Evolutionary conservation across 2,888 invertebrate species (phyloP).

Genomic region (Galerucella calmariensis): DNA sequence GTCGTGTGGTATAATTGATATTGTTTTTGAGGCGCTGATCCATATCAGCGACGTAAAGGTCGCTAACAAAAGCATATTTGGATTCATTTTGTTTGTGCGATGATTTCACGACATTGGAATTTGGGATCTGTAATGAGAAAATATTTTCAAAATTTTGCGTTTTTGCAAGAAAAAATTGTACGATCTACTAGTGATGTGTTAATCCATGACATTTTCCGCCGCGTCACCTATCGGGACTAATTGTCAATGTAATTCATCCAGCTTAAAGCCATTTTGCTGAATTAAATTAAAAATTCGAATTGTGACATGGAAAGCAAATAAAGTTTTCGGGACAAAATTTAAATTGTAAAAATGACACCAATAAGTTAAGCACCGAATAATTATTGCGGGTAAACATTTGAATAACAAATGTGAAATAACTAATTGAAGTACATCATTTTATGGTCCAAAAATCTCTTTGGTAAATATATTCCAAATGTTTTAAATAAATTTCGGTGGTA

Average conservation of each 20-base stretch:
- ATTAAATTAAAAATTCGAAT: too few species aligned
- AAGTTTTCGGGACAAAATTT: too few species aligned
- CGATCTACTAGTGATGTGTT: too few species aligned
- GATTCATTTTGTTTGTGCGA: constrained; percentile 24
- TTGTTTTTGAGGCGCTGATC: constrained; percentile 32
- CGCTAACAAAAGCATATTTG: constrained; percentile 28
- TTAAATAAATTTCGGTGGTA: too few species aligned
- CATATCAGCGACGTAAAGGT: constrained; percentile 28
- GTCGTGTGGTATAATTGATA: constrained; percentile 82
- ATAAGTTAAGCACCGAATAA: neutral
- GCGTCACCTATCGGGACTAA: too few species aligned
- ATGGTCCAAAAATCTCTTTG: neutral
- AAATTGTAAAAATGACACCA: too few species aligned
- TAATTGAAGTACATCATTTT: neutral
- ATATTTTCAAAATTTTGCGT: neutral
- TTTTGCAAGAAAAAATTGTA: too few species aligned
- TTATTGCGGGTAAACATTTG: neutral
- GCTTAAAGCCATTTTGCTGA: too few species aligned
- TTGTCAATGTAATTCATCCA: too few species aligned
- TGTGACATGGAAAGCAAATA: too few species aligned
- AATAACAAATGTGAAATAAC: neutral
- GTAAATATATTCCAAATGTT: neutral
- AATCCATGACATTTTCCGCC: too few species aligned
- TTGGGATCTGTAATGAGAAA: constrained; percentile 34
- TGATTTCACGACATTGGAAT: constrained; percentile 34